Conservation (phyloP, 1,140 invertebrate genomes). For the Dreissena rostriformis region DNA sequence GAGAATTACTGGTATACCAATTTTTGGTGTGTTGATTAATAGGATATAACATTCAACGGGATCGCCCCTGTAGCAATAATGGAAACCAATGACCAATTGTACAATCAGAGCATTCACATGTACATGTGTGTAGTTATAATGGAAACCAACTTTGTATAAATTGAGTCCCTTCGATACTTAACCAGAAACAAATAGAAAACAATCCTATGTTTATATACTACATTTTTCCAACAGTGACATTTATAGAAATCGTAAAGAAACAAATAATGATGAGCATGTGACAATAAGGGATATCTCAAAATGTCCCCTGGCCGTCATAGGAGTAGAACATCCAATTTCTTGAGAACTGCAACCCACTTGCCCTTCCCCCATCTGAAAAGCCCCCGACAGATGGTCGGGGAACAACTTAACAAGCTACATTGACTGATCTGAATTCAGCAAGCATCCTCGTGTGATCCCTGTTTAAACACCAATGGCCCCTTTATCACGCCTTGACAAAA, state of each 20-base stretch:
- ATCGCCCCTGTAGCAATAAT: no score
- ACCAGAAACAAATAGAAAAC: neutral
- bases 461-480: neutral
- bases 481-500: neutral
- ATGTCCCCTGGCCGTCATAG: neutral
- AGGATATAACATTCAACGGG: no score
- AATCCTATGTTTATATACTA: neutral
- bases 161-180: neutral
- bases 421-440: neutral
- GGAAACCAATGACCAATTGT: no score
- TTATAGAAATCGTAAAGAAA: neutral
- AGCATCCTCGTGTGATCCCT: neutral
- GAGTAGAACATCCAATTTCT: neutral
- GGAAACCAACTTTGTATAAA: no score
- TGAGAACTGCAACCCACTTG: neutral
- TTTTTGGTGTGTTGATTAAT: no score
- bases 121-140: no score
- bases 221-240: neutral
- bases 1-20: no score
- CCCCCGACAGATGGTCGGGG: neutral
- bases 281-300: neutral
- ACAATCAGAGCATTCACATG: no score
- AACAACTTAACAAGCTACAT: conserved; percentile 6
- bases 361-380: neutral
- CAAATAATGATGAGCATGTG: neutral